phyloP scores from a whole-genome alignment of 1,140 invertebrate species.

The Brachionus koreanus region DNA sequence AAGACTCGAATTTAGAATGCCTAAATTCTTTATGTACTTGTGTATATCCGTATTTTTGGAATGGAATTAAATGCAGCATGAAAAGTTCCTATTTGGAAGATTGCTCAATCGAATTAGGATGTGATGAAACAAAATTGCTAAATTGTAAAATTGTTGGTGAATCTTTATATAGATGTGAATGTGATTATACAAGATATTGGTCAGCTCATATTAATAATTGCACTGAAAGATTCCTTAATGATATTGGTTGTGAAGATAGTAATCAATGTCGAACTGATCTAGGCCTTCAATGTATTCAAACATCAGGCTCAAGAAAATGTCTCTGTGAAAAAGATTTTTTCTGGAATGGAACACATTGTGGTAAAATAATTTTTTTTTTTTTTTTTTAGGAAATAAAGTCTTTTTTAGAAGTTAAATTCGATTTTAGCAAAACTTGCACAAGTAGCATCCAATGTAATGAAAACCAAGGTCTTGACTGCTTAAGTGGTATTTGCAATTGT shows the following conservation, averaged over 20 bases:
- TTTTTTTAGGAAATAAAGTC: neutral
- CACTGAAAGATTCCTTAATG: neutral
- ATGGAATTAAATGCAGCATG: neutral
- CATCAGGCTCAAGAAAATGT: neutral
- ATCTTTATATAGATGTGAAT: neutral
- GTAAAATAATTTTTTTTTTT: neutral
- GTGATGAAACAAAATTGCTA: neutral
- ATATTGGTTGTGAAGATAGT: neutral
- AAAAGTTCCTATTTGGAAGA: neutral
- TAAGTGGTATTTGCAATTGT: neutral
- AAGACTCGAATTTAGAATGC: neutral
- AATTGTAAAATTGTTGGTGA: neutral
- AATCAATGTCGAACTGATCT: neutral
- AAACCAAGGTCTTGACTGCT: neutral
- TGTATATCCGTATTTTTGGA: conserved; percentile 2
- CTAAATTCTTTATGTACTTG: neutral
- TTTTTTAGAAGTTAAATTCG: neutral
- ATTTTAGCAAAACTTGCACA: neutral
- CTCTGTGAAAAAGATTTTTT: neutral
- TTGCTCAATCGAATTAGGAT: neutral
- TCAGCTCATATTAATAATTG: neutral
- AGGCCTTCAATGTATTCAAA: neutral
- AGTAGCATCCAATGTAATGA: neutral
- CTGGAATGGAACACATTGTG: neutral
- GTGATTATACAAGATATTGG: neutral